Evolutionary conservation across 2,113 vertebrate genomes (phyloP).

Genomic region (Gnathonemus longibarbis): DNA sequence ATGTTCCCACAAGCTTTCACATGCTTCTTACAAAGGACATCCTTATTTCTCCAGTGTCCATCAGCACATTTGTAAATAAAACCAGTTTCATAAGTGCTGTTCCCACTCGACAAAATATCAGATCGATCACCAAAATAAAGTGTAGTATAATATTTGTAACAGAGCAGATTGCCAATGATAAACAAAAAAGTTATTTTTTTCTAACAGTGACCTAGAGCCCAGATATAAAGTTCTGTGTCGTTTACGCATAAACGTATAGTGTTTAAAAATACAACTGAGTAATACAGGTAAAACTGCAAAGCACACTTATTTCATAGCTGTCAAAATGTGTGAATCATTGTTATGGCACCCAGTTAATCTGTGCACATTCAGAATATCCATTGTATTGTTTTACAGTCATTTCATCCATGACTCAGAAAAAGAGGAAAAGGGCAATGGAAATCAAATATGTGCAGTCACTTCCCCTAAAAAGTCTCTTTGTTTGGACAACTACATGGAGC

Average conservation of each 20-base stretch:
- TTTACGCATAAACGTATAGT: not conserved
- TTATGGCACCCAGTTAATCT: constrained; percentile 16
- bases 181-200: not conserved
- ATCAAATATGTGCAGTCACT: constrained; percentile 43
- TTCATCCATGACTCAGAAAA: constrained; percentile 44
- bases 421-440: constrained; percentile 29
- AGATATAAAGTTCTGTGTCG: not conserved
- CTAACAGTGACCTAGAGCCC: not conserved
- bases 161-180: not conserved
- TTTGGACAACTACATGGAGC: not conserved
- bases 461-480: constrained; percentile 27
- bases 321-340: constrained; percentile 35
- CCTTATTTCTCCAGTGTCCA: not conserved
- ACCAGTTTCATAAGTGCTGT: not conserved
- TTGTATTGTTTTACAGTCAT: constrained; percentile 40
- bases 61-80: not conserved
- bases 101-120: not conserved
- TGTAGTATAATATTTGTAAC: not conserved
- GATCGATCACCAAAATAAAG: not conserved
- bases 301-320: constrained; percentile 31
- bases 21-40: not conserved
- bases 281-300: not conserved
- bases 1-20: not conserved
- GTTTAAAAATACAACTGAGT: not conserved
- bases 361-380: constrained; percentile 23